Conservation (phyloP, 2,888 invertebrate genomes). For the Periphyllus acericola region DNA sequence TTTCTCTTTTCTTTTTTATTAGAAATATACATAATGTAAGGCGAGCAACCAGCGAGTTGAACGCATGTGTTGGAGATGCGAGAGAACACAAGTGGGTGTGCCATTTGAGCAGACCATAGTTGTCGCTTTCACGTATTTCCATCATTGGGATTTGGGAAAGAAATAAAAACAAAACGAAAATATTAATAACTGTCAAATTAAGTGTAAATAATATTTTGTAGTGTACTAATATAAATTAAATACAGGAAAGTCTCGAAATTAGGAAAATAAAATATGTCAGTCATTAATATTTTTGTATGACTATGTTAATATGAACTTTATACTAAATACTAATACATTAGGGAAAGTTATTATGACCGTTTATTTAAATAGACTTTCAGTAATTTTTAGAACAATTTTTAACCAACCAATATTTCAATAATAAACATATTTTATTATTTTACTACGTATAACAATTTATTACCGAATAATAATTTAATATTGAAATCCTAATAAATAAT, state of each 20-base stretch:
- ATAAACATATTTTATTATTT: no score
- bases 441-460: no score
- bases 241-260: not conserved
- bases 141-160: not conserved
- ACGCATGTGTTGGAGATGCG: conserved; percentile 40
- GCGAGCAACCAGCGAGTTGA: conserved; percentile 41
- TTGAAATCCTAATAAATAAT: no score
- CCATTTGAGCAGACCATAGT: conserved; percentile 24
- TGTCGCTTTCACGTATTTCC: conserved; percentile 46
- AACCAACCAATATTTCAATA: no score
- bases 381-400: no score
- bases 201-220: not conserved
- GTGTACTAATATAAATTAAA: not conserved
- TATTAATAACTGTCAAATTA: not conserved
- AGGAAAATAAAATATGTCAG: not conserved
- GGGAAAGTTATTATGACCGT: no score
- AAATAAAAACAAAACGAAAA: not conserved
- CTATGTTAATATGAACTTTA: not conserved
- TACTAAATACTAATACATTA: no score
- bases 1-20: conserved; percentile 45
- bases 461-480: no score
- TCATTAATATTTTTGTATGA: not conserved
- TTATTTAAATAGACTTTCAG: no score
- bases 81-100: conserved; percentile 56
- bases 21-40: conserved; percentile 45